Evolutionary conservation across 2,797 vertebrate species (phyloP).

Genomic region (Phoebastria nigripes): DNA sequence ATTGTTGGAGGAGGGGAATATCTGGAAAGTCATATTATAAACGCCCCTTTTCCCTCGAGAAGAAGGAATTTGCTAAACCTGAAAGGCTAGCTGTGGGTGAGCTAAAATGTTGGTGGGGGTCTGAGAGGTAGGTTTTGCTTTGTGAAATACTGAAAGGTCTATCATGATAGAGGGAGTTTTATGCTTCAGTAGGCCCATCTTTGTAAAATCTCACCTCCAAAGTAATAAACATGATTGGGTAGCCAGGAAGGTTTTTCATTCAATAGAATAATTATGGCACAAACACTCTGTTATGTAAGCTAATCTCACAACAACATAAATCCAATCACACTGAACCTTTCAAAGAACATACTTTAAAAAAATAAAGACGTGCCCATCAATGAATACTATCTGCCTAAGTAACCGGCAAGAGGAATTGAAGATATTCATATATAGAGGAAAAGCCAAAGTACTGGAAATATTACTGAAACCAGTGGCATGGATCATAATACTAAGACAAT

Average conservation of each 20-base stretch:
- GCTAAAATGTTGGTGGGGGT: background rate
- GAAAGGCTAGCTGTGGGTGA: background rate
- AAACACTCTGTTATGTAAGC: background rate
- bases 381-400: background rate
- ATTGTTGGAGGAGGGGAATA: background rate
- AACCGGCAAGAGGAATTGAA: background rate
- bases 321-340: background rate
- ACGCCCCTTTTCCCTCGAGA: background rate
- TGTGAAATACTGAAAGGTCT: background rate
- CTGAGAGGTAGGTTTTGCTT: background rate
- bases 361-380: background rate
- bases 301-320: background rate
- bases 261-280: background rate
- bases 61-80: background rate
- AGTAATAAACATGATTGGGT: background rate
- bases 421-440: background rate
- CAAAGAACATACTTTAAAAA: background rate
- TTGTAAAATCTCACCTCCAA: background rate
- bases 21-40: background rate
- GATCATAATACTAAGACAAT: background rate
- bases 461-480: background rate
- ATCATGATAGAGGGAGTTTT: background rate
- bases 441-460: background rate
- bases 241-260: background rate
- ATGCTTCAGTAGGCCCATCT: background rate